phyloP scores from a whole-genome alignment of 2,888 invertebrate genomes.

The Rhingia rostrata region DNA sequence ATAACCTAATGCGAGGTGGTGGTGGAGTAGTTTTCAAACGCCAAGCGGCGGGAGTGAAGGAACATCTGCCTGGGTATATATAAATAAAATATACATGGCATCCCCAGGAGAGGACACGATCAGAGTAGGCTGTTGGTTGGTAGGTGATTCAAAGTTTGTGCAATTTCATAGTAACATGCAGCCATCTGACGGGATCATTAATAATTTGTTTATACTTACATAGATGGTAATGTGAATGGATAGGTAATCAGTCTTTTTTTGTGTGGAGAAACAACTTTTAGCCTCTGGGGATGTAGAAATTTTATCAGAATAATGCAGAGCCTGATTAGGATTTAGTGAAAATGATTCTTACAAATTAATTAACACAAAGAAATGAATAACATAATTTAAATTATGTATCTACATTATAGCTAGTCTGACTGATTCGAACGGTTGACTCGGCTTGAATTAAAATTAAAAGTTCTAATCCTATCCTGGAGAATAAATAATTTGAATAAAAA shows the following conservation, averaged over 20 bases:
- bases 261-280: slow-evolving; percentile 27
- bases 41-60: neutral
- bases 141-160: slow-evolving; percentile 64
- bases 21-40: slow-evolving; percentile 43
- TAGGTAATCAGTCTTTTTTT: slow-evolving; percentile 56
- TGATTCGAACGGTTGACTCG: too few species aligned
- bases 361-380: neutral
- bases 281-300: slow-evolving; percentile 8
- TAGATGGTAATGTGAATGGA: slow-evolving; percentile 63
- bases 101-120: slow-evolving; percentile 43
- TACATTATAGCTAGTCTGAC: too few species aligned
- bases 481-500: too few species aligned
- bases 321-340: neutral
- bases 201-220: slow-evolving; percentile 50
- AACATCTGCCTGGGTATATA: slow-evolving; percentile 15
- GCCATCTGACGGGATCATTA: slow-evolving; percentile 67
- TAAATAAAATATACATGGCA: neutral
- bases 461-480: too few species aligned
- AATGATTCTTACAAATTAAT: neutral
- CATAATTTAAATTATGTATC: too few species aligned
- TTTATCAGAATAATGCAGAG: slow-evolving; percentile 3
- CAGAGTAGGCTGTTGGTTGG: slow-evolving; percentile 46
- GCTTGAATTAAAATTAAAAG: too few species aligned
- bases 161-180: slow-evolving; percentile 64
- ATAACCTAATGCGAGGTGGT: slow-evolving; percentile 17